Base-by-base conservation (phyloP, 2,888 invertebrate species). In the Eupithecia insigniata region DNA sequence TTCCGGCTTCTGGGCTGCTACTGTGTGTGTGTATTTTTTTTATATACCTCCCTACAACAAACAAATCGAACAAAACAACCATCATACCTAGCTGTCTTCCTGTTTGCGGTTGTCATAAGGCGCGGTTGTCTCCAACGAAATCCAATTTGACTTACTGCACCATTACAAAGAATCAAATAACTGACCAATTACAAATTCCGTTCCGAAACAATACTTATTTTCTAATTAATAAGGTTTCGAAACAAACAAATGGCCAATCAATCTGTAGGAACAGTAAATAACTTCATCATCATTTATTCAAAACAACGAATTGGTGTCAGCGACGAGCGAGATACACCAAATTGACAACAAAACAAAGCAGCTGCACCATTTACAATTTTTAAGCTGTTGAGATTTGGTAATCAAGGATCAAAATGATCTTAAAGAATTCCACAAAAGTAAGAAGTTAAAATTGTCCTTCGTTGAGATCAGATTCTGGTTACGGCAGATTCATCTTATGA, bases 281-380 rank as follows among this genome's bases (percentile, higher is more conserved):
- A 71, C 66, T 68, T 58, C 32, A 32, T 46, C 43, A 67, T 67
- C 46, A 69, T 66, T 69, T 61, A 71, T 71, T 62, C 55, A 71
- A 55, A 69, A 67, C 69, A 69, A 67, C 39, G 58, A 71, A 46
- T 71, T 66, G 70, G 69, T 74, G 69, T 71, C 73, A 73, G 69
- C 68, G 46, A 67, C 68, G 67, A 71, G 58, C 61, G 46, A 66
- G 66, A 76, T 61, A 60, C 72, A 75, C 71, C 67, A 68, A 67
- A 55, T 70, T 51, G 36, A 36, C 58, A 7, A 32, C 4, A 4
- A 62, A 51, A 60, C 39, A n/a, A 64, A 28, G 46, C 16, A 66
- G 30, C 30, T 16, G 46, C 65, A 64, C 66, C 71, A 51, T 36
- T 10, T 65, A 8, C 7, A 30, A 16, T 60, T 60, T n/a, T 30